Evolutionary conservation across 2,797 vertebrate species (phyloP).

Genomic region (Somateria mollissima): DNA sequence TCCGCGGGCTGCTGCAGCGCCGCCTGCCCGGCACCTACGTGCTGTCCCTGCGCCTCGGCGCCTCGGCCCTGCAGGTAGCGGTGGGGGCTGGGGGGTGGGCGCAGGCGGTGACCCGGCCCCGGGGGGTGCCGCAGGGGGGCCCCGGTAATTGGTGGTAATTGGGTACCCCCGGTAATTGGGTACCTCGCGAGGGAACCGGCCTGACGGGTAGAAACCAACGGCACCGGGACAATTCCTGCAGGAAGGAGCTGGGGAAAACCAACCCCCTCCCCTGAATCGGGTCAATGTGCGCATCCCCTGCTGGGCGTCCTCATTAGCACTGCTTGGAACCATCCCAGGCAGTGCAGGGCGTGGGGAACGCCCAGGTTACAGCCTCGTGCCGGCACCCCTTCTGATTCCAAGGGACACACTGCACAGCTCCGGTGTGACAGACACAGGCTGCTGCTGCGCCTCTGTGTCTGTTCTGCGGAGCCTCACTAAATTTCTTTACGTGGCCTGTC

Average conservation of each 20-base stretch:
- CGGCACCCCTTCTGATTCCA: accelerated
- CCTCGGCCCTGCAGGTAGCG: background rate
- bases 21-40: background rate
- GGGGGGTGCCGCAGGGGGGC: too few species aligned
- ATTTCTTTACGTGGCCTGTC: background rate
- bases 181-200: background rate
- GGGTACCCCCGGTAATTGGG: too few species aligned
- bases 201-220: background rate
- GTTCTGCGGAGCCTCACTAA: accelerated
- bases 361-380: background rate
- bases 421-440: accelerated
- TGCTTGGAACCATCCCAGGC: background rate
- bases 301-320: background rate
- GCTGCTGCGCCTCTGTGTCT: accelerated
- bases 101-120: too few species aligned
- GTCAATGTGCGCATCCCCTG: background rate
- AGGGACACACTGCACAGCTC: accelerated
- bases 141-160: too few species aligned
- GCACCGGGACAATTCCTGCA: background rate
- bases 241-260: background rate
- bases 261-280: conserved; percentile 19
- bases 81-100: too few species aligned
- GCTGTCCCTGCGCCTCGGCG: background rate
- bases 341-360: background rate
- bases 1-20: background rate